Percentiles rank a stretch among this genome's conserved stretches.
phyloP scores from a whole-genome alignment of 2,888 invertebrate genomes.

The Branchipolynoe longqiensis region DNA sequence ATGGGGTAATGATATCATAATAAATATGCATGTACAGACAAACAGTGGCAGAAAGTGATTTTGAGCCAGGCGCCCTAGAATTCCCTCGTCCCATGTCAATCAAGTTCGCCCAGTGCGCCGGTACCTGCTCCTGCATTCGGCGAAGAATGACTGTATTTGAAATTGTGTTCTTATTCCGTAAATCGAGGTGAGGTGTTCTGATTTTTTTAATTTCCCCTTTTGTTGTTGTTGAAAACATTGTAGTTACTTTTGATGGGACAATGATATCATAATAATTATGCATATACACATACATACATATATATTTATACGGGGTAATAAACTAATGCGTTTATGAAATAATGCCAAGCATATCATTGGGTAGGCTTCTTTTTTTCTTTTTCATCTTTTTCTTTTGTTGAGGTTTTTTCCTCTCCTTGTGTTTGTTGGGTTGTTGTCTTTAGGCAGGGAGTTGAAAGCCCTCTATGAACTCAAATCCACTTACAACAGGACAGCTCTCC shows the following conservation, averaged over 20 bases:
- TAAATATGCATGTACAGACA: slow-evolving; percentile 5
- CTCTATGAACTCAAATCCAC: slow-evolving; percentile 26
- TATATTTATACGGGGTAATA: slow-evolving; percentile 20
- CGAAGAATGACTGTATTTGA: slow-evolving; percentile 51
- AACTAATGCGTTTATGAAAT: slow-evolving; percentile 27
- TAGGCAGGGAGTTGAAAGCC: slow-evolving; percentile 27
- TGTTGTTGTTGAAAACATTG: slow-evolving; percentile 8
- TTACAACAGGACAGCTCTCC: slow-evolving; percentile 10
- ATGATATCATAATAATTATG: background rate
- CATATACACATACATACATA: slow-evolving; percentile 16
- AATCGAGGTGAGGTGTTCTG: slow-evolving; percentile 46
- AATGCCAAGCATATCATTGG: slow-evolving; percentile 15
- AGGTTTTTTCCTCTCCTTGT: too few species aligned
- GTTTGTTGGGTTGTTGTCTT: background rate
- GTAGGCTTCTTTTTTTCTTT: too few species aligned
- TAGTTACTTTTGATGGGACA: slow-evolving; percentile 9
- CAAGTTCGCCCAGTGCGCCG: too few species aligned
- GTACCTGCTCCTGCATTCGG: too few species aligned
- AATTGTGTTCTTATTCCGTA: too few species aligned
- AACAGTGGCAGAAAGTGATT: too few species aligned
- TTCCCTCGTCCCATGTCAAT: too few species aligned
- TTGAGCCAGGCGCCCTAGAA: too few species aligned
- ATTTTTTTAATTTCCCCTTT: background rate
- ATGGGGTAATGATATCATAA: slow-evolving; percentile 13
- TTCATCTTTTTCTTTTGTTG: too few species aligned